Percentiles rank a stretch among this genome's conserved stretches.
Conservation (phyloP, 2,888 invertebrate species). For the Agrochola lychnidis region DNA sequence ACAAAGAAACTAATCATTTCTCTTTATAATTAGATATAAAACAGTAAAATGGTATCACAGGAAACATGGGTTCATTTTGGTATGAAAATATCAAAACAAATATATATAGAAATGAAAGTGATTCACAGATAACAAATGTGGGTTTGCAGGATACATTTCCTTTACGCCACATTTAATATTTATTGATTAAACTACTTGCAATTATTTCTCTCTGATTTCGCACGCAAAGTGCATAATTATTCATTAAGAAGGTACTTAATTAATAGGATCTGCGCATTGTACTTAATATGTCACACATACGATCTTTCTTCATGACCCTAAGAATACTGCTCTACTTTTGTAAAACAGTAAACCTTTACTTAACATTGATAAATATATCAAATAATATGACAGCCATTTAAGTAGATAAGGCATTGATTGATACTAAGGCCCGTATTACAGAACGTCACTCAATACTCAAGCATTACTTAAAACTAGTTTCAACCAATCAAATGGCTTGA, state of each 20-base stretch:
- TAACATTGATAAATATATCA: too few species aligned
- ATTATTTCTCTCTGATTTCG: not conserved
- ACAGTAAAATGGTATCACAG: constrained; percentile 8
- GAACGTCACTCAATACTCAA: too few species aligned
- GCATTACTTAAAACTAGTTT: too few species aligned
- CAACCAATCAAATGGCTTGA: too few species aligned
- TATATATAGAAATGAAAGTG: constrained; percentile 31
- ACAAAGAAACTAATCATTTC: too few species aligned
- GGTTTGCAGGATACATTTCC: constrained; percentile 46
- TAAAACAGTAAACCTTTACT: not conserved
- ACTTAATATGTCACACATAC: not conserved
- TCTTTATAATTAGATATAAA: not conserved
- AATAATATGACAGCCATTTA: not conserved
- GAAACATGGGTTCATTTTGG: constrained; percentile 4
- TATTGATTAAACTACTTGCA: constrained; percentile 8
- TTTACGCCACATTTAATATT: constrained; percentile 16
- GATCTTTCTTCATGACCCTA: not conserved
- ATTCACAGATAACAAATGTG: constrained; percentile 41
- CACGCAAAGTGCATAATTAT: not conserved
- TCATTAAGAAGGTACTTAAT: not conserved
- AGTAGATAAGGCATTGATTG: not conserved
- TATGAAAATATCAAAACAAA: constrained; percentile 13
- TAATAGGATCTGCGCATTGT: not conserved
- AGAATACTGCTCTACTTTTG: not conserved
- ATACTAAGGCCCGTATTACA: too few species aligned